Conservation (phyloP, 2,113 vertebrate species). For the Pitta sordida region DNA sequence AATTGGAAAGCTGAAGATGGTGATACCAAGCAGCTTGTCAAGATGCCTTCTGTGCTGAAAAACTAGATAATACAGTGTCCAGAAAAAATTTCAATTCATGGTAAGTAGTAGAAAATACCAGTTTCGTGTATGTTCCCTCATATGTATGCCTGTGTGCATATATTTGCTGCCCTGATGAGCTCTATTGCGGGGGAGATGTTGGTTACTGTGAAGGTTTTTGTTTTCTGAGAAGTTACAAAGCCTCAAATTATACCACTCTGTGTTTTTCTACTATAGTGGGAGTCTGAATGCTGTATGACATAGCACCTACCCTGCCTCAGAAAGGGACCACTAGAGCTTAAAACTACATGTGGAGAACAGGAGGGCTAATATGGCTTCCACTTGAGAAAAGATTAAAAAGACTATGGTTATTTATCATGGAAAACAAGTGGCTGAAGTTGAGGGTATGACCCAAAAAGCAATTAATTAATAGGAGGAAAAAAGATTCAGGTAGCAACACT, state of each 20-base stretch:
- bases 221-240: neutral
- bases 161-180: neutral
- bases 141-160: neutral
- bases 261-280: neutral
- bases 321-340: neutral
- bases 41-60: neutral
- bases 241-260: neutral
- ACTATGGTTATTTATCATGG: neutral
- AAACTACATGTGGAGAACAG: neutral
- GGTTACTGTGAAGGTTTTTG: neutral
- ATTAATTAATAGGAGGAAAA: neutral
- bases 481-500: neutral
- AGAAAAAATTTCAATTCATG: neutral
- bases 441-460: neutral
- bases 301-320: neutral
- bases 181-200: neutral
- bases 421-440: neutral
- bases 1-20: neutral
- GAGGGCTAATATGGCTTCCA: neutral
- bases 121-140: neutral
- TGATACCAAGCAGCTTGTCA: neutral
- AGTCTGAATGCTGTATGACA: neutral
- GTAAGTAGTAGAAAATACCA: neutral
- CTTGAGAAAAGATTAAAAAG: neutral
- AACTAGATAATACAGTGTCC: neutral